Base-by-base conservation (phyloP, 2,888 invertebrate genomes). In the Spodoptera exigua region DNA sequence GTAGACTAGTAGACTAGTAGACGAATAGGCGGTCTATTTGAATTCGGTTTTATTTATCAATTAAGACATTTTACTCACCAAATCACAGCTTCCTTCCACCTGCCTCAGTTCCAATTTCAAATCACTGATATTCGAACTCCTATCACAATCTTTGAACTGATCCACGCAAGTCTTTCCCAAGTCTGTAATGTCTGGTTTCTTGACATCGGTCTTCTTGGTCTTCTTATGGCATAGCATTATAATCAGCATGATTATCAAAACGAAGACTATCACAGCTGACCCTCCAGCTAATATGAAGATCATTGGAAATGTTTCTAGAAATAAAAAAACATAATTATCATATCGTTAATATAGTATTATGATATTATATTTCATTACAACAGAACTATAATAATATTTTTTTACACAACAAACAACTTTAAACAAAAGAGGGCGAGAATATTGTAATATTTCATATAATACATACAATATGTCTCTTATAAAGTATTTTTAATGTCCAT, bases 91-190 rank as follows among this genome's bases (percentile, higher is more conserved):
- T 35, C 97, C 97, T 62, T 97, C 97, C 48, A 97, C 96, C 40
- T 98, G 98, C 52, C 98, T 95, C 65, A 98, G 95, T 87, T 98
- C 98, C 75, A 98, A 95, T 89, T 98, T 98, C 83, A 98, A 94
- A 89, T 98, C 98, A 74, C 98, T 98, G 77, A 98, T 98, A 85
- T 98, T 98, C 37, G 98, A 98, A 81, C 97, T 97, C 62, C 97
- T 95, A 87, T 98, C 98, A 51, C 97, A 97, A 83, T 97, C 97
- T 74, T 96, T 96, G 70, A 95, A 96, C 47, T 85, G 85, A 36
- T 91, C 89, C 0, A 83, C 84, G 36, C 88, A 88, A 0, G 80
- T 84, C 70, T 92, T 93, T 9, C 88, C 86, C 53, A 92, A 63
- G 35, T 90, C 87, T 0, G 92, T 91, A 9, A 94, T 86, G 39